Percentiles rank a stretch among this genome's conserved stretches.
Evolutionary conservation across 2,888 invertebrate genomes (phyloP).

Genomic region (Andrena chrysosceles): DNA sequence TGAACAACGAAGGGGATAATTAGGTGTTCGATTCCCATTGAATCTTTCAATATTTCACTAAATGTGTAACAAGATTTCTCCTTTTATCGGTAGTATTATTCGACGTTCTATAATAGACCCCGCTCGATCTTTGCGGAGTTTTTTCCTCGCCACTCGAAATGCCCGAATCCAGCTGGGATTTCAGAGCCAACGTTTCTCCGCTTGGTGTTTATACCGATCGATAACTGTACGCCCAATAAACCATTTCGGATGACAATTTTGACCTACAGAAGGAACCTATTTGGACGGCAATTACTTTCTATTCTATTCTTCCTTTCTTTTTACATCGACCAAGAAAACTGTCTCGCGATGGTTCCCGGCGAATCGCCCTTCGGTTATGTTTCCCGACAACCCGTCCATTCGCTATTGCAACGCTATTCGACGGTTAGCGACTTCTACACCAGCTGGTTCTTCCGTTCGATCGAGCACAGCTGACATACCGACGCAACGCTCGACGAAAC

Average conservation of each 20-base stretch:
- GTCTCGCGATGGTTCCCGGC: conserved; percentile 16
- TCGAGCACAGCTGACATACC: conserved; percentile 49
- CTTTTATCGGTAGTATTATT: conserved; percentile 48
- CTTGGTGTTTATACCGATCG: conserved; percentile 4
- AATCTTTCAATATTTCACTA: neutral
- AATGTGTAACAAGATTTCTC: too few relatives aligned
- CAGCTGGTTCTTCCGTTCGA: conserved; percentile 52
- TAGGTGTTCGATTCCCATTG: neutral
- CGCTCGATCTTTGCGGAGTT: neutral
- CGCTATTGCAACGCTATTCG: conserved; percentile 6
- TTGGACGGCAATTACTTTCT: conserved; percentile 79
- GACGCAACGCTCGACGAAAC: conserved; percentile 13
- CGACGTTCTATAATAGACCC: conserved; percentile 13
- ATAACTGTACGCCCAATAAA: conserved; percentile 19
- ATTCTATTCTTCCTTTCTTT: conserved; percentile 55
- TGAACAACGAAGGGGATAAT: too few relatives aligned
- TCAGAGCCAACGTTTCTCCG: neutral
- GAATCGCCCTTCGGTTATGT: conserved; percentile 14
- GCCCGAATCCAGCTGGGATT: neutral
- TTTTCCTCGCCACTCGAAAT: neutral
- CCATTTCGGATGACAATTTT: conserved; percentile 59
- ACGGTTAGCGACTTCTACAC: conserved; percentile 6
- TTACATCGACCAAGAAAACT: conserved; percentile 26
- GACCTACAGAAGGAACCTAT: conserved; percentile 70
- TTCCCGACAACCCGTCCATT: neutral